phyloP scores from a whole-genome alignment of 2,797 vertebrate genomes.

The Manis javanica region DNA sequence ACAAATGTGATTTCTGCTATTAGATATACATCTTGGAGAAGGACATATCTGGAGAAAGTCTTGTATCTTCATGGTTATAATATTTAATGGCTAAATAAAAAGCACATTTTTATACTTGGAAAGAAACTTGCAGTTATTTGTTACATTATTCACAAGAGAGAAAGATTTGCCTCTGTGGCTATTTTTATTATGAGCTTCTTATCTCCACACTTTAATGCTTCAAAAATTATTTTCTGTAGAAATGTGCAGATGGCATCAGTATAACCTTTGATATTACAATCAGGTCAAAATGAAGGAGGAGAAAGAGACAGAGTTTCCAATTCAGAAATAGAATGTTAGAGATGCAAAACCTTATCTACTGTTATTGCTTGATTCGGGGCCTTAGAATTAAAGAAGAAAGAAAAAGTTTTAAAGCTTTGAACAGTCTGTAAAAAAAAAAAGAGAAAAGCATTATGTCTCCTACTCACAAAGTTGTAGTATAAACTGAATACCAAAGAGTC shows the following conservation, averaged over 20 bases:
- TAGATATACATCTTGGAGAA: not conserved
- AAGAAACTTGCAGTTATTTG: not conserved
- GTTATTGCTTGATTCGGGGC: constrained; percentile 14
- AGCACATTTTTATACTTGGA: constrained; percentile 12
- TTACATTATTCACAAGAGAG: not conserved
- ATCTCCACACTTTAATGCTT: constrained; percentile 32
- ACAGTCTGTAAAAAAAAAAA: not conserved
- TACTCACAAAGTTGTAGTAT: not conserved
- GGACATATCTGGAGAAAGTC: not conserved
- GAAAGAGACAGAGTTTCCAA: constrained; percentile 23
- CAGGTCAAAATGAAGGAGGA: constrained; percentile 26
- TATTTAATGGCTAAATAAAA: constrained; percentile 16
- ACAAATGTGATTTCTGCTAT: not conserved
- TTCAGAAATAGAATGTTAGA: constrained; percentile 9
- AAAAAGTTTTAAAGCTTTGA: not conserved
- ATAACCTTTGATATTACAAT: constrained; percentile 51
- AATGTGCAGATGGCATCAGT: not conserved
- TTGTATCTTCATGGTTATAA: not conserved
- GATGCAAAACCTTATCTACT: constrained; percentile 4
- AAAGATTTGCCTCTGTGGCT: not conserved
- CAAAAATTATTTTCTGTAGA: constrained; percentile 26
- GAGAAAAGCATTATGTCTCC: not conserved
- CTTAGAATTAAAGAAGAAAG: constrained; percentile 40
- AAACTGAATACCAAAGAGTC: not conserved
- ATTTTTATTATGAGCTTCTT: constrained; percentile 54